phyloP scores from a whole-genome alignment of 2,797 vertebrate genomes.

The Coreius guichenoti region DNA sequence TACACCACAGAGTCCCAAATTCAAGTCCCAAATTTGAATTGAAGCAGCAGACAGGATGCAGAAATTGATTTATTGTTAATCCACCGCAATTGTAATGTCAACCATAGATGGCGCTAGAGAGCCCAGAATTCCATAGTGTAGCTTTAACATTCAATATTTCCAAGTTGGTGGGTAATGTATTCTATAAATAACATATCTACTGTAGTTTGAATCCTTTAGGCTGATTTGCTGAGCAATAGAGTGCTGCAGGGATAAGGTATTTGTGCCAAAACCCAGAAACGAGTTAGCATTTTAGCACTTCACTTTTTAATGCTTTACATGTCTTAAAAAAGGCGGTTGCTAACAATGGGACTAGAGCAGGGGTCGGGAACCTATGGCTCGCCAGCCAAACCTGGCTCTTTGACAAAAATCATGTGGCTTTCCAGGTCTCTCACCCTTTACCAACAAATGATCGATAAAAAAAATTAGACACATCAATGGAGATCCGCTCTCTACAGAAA shows the following conservation, averaged over 20 bases:
- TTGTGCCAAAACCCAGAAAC: neutral
- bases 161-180: neutral
- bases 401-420: too few species aligned
- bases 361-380: too few species aligned
- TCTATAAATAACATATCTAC: neutral
- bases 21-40: neutral
- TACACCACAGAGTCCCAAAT: neutral
- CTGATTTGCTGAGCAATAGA: neutral
- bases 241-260: neutral
- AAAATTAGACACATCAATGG: too few species aligned
- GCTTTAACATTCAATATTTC: neutral
- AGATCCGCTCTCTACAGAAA: too few species aligned
- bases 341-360: neutral
- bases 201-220: neutral
- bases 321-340: neutral
- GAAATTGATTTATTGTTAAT: neutral
- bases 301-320: neutral
- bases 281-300: neutral
- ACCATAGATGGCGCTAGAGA: neutral
- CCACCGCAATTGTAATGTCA: neutral
- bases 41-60: neutral
- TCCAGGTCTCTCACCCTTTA: too few species aligned
- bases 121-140: neutral
- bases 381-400: too few species aligned
- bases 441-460: too few species aligned